Base-by-base conservation (phyloP, 1,140 invertebrate genomes). In the Drosophila watanabei region DNA sequence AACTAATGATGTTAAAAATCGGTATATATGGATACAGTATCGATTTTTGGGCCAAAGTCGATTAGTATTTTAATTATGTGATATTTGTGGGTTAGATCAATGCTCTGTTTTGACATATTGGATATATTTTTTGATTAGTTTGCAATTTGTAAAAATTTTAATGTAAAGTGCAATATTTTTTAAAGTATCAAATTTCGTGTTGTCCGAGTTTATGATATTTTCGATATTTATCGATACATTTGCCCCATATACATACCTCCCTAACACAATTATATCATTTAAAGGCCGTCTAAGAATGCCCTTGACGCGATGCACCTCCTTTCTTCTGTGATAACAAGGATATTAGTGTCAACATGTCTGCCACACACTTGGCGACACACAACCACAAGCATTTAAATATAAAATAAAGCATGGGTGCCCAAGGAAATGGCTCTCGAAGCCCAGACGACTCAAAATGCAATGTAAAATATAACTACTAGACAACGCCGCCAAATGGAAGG, bases 381-480 rank as follows among this genome's bases (percentile, higher is more conserved):
- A 51, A 65, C 52, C 33, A 11, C 52, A 65, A 16, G 14, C 59
- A 69, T 70, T 75, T 79, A 62, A 77, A 52, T 66, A 28, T 66
- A 28, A 39, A 70, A 65, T 56, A 81, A 58, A 64, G 30, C n/a
- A 52, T 5, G 66, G 66, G 30, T 61, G 59, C 41, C 41, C 62
- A 49, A 35, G 35, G 43, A 75, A 39, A 41, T 57, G 41, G 13
- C 37, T 18, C 39, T 11, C 52, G 11, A 46, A 35, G 14, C 41
- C 57, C 46, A 60, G 80, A 68, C 65, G 63, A 54, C 82, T 63
- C 33, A 75, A 56, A 72, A 66, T 72, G 68, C 62, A 73, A 75
- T 73, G 77, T 72, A 65, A 82, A 87, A 82, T 80, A 61, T 43
- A 77, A 82, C 83, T 80, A 75, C 82, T 73, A 82, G 73, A 11